Evolutionary conservation across 2,113 vertebrate species (phyloP), one percentile per base, ranked within the genome.

Genomic region (Eudyptes chrysolophus): DNA sequence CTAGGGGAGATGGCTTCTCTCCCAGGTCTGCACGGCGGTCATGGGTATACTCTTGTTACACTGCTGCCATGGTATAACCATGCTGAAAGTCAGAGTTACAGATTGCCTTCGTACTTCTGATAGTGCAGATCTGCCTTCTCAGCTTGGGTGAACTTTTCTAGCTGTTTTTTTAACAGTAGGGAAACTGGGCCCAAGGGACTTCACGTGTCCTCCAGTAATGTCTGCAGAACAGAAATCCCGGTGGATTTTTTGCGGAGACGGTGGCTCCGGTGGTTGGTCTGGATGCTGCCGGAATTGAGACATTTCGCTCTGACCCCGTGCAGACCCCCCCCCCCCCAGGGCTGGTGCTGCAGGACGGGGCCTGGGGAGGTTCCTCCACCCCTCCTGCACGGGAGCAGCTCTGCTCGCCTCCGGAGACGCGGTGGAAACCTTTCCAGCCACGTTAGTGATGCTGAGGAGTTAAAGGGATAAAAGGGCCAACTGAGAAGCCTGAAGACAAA

Each of bases 11-110:
- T 10, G 48, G 24, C 42, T n/a, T 27, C 72, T 48, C 5, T 34
- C 8, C 72, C 10, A 0, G 2, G 38, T 17, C 15, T 18, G 46
- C 42, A 2, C 9, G 9, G 46, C 90, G 18, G 70, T 2, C 8
- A 7, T 2, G 21, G 52, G 21, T 16, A 2, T 25, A 0, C 3
- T 10, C 34, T 27, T 4, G 1, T 18, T 8, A 3, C 25, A 0
- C 24, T 11, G 44, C 38, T 38, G 69, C 81, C 16, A 0, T 2
- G 40, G 18, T 4, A 1, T 8, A 9, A 13, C 42, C 8, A 0
- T 9, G 40, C 36, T 16, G 44, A 24, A 21, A 19, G 55, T 17
- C 77, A 15, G 68, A 21, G 22, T 19, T 26, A 16, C 10, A 6
- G 69, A 4, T 29, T 6, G 2, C 36, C 70, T 6, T 32, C 5